A percentile compares a stretch with the other conserved stretches of the same genome.
Evolutionary conservation across 2,888 invertebrate species (phyloP).

Genomic region (Diadegma fenestrale): DNA sequence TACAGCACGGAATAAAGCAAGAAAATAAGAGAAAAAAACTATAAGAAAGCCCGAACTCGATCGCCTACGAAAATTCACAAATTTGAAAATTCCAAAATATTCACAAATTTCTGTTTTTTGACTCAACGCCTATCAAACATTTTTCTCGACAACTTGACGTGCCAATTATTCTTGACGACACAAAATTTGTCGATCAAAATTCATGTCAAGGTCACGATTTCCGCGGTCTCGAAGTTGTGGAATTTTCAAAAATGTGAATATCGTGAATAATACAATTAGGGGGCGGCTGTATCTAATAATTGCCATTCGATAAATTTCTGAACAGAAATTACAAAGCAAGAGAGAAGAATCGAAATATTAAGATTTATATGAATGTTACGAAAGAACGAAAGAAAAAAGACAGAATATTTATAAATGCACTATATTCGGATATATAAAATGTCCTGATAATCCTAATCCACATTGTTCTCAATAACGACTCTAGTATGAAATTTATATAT

Average conservation of each 20-base stretch:
- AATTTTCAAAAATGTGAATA: neutral
- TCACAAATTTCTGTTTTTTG: neutral
- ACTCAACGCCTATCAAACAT: neutral
- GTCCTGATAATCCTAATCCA: constrained; percentile 40
- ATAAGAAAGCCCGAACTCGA: neutral
- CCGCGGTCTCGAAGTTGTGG: neutral
- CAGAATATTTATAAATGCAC: constrained; percentile 51
- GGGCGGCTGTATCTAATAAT: constrained; percentile 16
- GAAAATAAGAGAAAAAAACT: neutral
- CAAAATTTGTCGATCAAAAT: neutral
- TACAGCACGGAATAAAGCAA: constrained; percentile 55
- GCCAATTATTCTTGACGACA: neutral
- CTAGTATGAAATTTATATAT: constrained; percentile 57
- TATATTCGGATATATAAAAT: constrained; percentile 34
- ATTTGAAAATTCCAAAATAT: neutral
- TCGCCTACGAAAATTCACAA: neutral
- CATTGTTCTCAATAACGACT: constrained; percentile 41
- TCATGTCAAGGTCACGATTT: neutral
- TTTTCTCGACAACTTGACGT: neutral
- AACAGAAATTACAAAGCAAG: neutral
- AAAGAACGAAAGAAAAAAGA: constrained; percentile 6
- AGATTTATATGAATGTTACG: constrained; percentile 14
- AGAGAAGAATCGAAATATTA: constrained; percentile 14
- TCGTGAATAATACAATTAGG: constrained; percentile 24
- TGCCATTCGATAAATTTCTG: constrained; percentile 36